These are phyloP conservation scores for Botrylloides violaceus DNA, from an alignment of 23 tunicate species.

Conservation along the genomic window DNA sequence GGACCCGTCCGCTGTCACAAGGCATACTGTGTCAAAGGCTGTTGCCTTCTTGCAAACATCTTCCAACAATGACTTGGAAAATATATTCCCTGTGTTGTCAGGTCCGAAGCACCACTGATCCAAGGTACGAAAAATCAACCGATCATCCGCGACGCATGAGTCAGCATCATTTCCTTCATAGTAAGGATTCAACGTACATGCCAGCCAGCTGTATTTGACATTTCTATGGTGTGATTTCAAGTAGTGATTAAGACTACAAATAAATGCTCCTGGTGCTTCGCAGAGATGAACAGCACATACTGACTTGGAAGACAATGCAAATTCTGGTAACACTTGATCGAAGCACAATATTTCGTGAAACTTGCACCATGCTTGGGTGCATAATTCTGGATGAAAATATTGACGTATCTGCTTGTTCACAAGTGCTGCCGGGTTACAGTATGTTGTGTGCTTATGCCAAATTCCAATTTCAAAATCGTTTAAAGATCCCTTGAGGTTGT, in stretches of 20 bases:
- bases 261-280: conserved; percentile 98
- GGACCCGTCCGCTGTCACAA: conserved; percentile 86
- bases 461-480: conserved; percentile 53
- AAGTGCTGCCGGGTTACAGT: conserved; percentile 43
- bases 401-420: conserved; percentile 21
- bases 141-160: conserved; percentile 72
- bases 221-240: conserved; percentile 16
- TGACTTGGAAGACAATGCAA: background rate
- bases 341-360: conserved; percentile 79
- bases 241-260: conserved; percentile 71
- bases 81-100: conserved; percentile 87
- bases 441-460: conserved; percentile 80
- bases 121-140: conserved; percentile 59
- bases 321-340: conserved; percentile 47
- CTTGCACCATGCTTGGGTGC: conserved; percentile 98
- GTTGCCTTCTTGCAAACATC: conserved; percentile 19
- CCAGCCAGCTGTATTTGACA: conserved; percentile 61
- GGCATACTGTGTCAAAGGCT: background rate
- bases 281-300: conserved; percentile 78
- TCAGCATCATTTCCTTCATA: conserved; percentile 85
- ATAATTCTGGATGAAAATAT: conserved; percentile 61
- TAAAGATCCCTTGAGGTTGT: conserved; percentile 51
- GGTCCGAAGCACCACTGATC: conserved; percentile 82
- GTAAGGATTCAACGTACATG: conserved; percentile 81
- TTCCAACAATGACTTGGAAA: conserved; percentile 25